phyloP scores from a whole-genome alignment of 2,113 vertebrate species.

The Alosa alosa region DNA sequence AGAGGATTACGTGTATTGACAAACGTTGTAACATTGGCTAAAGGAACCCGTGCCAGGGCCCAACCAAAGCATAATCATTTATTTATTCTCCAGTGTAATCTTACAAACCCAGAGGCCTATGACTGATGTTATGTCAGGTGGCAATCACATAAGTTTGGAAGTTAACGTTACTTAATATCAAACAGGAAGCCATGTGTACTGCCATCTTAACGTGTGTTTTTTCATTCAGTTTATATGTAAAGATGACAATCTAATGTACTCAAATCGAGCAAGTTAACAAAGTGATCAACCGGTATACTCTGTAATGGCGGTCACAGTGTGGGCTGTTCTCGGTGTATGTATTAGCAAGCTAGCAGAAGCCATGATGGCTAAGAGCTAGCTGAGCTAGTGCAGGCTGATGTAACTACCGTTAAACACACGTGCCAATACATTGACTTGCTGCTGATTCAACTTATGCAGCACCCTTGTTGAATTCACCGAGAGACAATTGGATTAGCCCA shows the following conservation, averaged over 20 bases:
- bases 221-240: too few species aligned
- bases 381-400: neutral
- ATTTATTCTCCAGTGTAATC: too few species aligned
- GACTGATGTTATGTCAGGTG: too few species aligned
- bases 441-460: neutral
- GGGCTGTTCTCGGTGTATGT: neutral
- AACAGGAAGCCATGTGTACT: too few species aligned
- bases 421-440: neutral
- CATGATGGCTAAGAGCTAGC: neutral
- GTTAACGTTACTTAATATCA: too few species aligned
- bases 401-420: neutral
- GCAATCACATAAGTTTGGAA: too few species aligned
- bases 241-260: too few species aligned
- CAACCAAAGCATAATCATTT: too few species aligned
- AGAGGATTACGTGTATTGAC: too few species aligned
- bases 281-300: neutral
- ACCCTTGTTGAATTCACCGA: neutral
- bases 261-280: neutral
- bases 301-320: neutral
- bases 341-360: neutral
- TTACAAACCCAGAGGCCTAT: too few species aligned
- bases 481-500: neutral
- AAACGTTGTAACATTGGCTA: too few species aligned
- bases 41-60: too few species aligned
- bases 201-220: neutral